Evolutionary conservation across 2,113 vertebrate species (phyloP).

Genomic region (Apteryx mantelli): DNA sequence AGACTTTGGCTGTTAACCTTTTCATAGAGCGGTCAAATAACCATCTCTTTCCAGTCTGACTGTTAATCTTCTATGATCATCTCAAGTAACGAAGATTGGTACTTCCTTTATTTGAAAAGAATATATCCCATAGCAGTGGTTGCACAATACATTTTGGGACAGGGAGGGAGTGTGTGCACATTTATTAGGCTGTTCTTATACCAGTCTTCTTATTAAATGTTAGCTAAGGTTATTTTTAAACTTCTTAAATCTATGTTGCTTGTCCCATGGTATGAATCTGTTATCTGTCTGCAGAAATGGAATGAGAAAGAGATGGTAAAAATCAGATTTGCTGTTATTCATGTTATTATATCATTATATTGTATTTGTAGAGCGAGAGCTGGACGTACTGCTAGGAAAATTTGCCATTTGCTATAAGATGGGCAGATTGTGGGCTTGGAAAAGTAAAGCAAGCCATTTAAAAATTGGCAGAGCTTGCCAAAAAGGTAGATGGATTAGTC

Average conservation of each 20-base stretch:
- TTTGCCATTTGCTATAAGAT: background rate
- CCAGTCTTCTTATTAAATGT: background rate
- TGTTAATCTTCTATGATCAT: background rate
- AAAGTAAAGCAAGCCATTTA: conserved; percentile 2
- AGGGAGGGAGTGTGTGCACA: background rate
- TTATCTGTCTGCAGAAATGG: background rate
- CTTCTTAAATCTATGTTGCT: background rate
- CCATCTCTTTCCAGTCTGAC: background rate
- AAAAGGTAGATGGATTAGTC: background rate
- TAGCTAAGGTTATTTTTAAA: conserved; percentile 17
- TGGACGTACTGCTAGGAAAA: background rate
- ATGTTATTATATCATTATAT: background rate
- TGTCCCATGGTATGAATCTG: background rate
- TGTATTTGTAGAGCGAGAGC: background rate
- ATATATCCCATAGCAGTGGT: background rate
- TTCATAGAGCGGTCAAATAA: background rate
- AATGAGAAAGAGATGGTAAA: background rate
- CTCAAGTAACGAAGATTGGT: background rate
- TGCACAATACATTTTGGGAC: background rate
- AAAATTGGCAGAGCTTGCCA: conserved; percentile 10
- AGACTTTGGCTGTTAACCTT: background rate
- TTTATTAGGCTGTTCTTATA: background rate
- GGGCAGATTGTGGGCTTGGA: background rate
- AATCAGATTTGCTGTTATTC: background rate
- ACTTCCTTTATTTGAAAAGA: background rate